Evolutionary conservation across 92 coral and sea anemone species (phyloP).

Genomic region (Palythoa grandiflora): DNA sequence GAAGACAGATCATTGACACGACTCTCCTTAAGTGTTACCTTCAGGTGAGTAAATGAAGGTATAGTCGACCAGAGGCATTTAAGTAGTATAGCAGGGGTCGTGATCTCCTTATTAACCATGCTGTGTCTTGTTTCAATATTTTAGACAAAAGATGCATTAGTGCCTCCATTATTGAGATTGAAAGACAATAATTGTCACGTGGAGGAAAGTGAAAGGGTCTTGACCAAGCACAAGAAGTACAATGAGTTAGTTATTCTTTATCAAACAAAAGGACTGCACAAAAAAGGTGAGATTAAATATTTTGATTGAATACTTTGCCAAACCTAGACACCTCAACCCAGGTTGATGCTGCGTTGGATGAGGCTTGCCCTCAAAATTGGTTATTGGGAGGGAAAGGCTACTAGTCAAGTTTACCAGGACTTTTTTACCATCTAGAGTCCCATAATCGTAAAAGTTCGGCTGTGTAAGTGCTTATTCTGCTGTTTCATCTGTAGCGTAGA

Average conservation of each 20-base stretch:
- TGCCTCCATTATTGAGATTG: conserved; percentile 89
- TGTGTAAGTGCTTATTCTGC: too few relatives aligned
- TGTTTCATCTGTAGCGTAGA: too few relatives aligned
- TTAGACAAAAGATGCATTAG: conserved; percentile 97
- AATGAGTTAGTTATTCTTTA: conserved; percentile 90
- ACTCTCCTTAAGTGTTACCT: conserved; percentile 93
- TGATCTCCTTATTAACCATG: too few relatives aligned
- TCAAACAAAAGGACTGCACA: conserved; percentile 94
- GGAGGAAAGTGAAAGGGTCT: conserved; percentile 88
- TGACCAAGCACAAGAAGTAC: conserved; percentile 87
- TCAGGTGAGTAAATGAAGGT: conserved; percentile 63
- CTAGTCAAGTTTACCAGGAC: too few relatives aligned
- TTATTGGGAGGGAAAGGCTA: too few relatives aligned
- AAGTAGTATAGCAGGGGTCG: too few relatives aligned
- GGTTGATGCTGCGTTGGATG: too few relatives aligned
- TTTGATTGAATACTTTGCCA: background rate
- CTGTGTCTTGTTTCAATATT: background rate
- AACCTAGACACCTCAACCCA: too few relatives aligned
- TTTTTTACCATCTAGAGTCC: too few relatives aligned
- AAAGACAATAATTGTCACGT: conserved; percentile 96
- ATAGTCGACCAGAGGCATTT: background rate
- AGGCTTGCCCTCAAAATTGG: too few relatives aligned
- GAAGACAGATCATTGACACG: conserved; percentile 95
- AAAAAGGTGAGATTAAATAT: conserved; percentile 73
- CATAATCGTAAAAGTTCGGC: too few relatives aligned